Evolutionary conservation across 2,888 invertebrate species (phyloP).

Genomic region (Thecocarcelia acutangulata): DNA sequence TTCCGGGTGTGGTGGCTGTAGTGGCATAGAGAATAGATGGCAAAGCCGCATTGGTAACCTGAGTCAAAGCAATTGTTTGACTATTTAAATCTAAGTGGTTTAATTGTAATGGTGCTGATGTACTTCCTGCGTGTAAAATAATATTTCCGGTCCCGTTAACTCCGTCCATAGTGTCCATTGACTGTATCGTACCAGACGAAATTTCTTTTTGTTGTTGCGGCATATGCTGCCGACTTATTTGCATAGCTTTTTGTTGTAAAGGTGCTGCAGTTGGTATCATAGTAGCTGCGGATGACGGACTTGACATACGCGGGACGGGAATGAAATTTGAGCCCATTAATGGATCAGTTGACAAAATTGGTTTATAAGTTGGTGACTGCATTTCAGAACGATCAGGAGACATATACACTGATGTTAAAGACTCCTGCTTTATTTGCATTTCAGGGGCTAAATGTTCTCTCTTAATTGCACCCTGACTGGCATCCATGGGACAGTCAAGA

Average conservation of each 20-base stretch:
- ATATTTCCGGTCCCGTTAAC: conserved; percentile 42
- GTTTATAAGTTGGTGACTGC: conserved; percentile 73
- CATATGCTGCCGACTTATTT: conserved; percentile 57
- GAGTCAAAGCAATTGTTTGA: conserved; percentile 59
- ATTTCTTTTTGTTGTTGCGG: conserved; percentile 68
- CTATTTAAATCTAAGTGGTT: conserved; percentile 65
- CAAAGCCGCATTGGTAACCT: conserved; percentile 55
- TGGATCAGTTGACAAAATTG: conserved; percentile 73
- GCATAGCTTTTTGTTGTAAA: conserved; percentile 26
- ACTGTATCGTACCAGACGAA: conserved; percentile 73
- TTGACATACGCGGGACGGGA: conserved; percentile 65
- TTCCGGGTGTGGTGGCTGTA: conserved; percentile 43
- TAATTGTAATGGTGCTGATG: conserved; percentile 58
- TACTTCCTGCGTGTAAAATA: conserved; percentile 42
- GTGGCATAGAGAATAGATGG: conserved; percentile 72
- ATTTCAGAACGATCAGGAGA: conserved; percentile 57
- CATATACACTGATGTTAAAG: conserved; percentile 59
- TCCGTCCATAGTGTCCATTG: conserved; percentile 70
- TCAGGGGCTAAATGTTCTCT: conserved; percentile 72
- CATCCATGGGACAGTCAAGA: conserved; percentile 72
- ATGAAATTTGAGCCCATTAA: conserved; percentile 76
- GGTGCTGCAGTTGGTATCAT: conserved; percentile 51
- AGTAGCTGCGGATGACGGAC: conserved; percentile 56
- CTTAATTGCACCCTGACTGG: conserved; percentile 64
- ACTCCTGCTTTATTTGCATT: conserved; percentile 74